Evolutionary conservation across 2,113 vertebrate genomes (phyloP).

Genomic region (Dermatemys mawii): DNA sequence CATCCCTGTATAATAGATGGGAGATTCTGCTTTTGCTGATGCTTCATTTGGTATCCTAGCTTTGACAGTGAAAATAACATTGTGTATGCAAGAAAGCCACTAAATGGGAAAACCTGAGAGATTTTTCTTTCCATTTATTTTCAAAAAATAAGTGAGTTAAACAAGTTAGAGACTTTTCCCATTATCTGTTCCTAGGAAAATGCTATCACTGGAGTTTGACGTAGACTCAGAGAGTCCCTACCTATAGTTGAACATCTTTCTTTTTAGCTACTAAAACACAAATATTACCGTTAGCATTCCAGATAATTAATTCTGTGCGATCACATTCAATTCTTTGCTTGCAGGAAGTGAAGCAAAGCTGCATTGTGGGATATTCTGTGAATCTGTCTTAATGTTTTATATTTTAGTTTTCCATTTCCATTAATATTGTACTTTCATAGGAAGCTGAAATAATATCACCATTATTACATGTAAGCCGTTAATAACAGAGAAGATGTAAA

Average conservation of each 20-base stretch:
- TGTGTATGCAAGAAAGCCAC: not conserved
- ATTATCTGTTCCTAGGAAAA: not conserved
- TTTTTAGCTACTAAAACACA: slow-evolving; percentile 43
- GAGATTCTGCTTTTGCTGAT: not conserved
- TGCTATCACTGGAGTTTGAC: not conserved
- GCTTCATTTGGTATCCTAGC: not conserved
- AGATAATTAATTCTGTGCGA: slow-evolving; percentile 60
- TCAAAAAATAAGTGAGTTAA: not conserved
- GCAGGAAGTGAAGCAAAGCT: slow-evolving; percentile 62
- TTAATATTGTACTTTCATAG: slow-evolving; percentile 44
- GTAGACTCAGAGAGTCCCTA: slow-evolving; percentile 43
- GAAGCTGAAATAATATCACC: slow-evolving; percentile 49
- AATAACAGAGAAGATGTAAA: slow-evolving; percentile 57
- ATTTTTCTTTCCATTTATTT: not conserved
- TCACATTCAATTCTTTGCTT: slow-evolving; percentile 59
- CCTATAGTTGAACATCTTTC: not conserved
- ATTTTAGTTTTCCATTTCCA: slow-evolving; percentile 63
- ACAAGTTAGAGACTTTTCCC: not conserved
- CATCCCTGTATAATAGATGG: not conserved
- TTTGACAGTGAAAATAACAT: slow-evolving; percentile 26
- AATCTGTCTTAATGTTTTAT: slow-evolving; percentile 61
- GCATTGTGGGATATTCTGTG: slow-evolving; percentile 57
- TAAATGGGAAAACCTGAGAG: slow-evolving; percentile 21
- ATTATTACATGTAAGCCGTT: slow-evolving; percentile 54
- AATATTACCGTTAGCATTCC: slow-evolving; percentile 52